phyloP scores from a whole-genome alignment of 2,888 invertebrate species.

The Noctuana brunneofusca region DNA sequence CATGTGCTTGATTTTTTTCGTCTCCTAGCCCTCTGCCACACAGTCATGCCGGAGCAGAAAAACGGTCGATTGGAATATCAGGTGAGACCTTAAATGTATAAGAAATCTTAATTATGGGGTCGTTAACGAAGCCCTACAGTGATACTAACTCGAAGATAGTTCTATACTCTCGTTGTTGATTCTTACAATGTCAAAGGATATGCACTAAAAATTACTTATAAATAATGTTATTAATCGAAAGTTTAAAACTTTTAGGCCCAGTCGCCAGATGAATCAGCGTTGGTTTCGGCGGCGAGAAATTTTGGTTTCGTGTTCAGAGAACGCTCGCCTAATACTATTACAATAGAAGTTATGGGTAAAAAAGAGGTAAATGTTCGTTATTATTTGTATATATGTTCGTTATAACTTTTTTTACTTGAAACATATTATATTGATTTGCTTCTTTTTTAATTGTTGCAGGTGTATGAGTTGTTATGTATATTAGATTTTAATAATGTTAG shows the following conservation, averaged over 20 bases:
- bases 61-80: slow-evolving; percentile 92
- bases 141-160: too few relatives aligned
- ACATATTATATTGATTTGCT: not conserved
- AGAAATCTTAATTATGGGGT: not conserved
- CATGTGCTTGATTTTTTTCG: slow-evolving; percentile 94
- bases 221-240: not conserved
- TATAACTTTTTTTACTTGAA: not conserved
- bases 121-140: not conserved
- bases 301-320: slow-evolving; percentile 99
- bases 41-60: slow-evolving; percentile 98
- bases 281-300: slow-evolving; percentile 98
- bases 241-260: slow-evolving; percentile 88
- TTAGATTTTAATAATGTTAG: slow-evolving; percentile 99
- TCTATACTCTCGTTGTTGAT: too few relatives aligned
- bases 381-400: not conserved
- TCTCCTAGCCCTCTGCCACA: slow-evolving; percentile 97
- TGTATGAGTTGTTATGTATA: slow-evolving; percentile 98
- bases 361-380: slow-evolving; percentile 79
- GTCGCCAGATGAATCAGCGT: slow-evolving; percentile 98
- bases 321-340: slow-evolving; percentile 95
- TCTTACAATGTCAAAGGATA: not conserved
- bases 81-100: slow-evolving; percentile 48
- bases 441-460: slow-evolving; percentile 75
- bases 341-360: slow-evolving; percentile 93
- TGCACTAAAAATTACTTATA: not conserved